Percentiles rank a stretch among this genome's conserved stretches.
phyloP scores from a whole-genome alignment of 2,797 vertebrate species.

The Phyllotis vaccarum region DNA sequence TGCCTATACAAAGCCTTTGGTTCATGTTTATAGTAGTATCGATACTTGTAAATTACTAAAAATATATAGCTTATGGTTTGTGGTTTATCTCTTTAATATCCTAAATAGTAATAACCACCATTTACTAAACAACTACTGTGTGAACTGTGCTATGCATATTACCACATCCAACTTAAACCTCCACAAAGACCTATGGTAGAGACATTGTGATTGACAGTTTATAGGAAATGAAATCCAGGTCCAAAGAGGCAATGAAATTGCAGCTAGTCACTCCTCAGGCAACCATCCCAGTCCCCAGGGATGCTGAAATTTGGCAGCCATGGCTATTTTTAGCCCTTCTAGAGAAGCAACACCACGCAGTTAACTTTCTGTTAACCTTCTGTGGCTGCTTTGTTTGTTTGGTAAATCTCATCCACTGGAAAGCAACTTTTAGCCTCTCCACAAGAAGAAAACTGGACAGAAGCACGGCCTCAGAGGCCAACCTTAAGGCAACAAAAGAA shows the following conservation, averaged over 20 bases:
- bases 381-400: not conserved
- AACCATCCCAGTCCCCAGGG: not conserved
- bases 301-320: not conserved
- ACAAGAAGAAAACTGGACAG: not conserved
- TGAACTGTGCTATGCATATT: not conserved
- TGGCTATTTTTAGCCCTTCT: not conserved
- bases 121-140: not conserved
- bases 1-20: not conserved
- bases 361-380: not conserved
- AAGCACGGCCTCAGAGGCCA: not conserved
- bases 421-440: not conserved
- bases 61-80: not conserved
- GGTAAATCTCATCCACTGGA: not conserved
- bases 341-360: not conserved
- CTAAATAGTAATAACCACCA: not conserved
- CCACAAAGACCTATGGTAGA: not conserved
- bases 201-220: not conserved
- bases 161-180: not conserved
- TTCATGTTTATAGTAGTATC: not conserved
- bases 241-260: not conserved
- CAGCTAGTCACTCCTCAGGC: not conserved
- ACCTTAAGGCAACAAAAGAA: not conserved
- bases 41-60: not conserved
- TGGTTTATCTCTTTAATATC: slow-evolving; percentile 6
- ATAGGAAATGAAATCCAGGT: not conserved